Conservation (phyloP, 1,140 invertebrate species). For the Lepidurus packardi region DNA sequence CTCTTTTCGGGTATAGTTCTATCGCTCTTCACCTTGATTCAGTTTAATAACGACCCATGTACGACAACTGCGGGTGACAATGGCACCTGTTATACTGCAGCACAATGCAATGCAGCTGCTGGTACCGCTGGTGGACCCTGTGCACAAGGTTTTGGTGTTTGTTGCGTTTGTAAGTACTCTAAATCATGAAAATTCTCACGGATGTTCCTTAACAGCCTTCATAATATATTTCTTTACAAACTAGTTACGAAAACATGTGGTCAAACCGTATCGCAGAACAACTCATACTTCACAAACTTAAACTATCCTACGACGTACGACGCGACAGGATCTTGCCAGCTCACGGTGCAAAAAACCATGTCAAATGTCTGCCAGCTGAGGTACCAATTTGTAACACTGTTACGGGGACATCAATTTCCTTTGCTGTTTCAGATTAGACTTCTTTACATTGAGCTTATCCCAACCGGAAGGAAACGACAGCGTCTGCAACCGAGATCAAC, state of each 20-base stretch:
- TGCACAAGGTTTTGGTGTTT: conserved; percentile 66
- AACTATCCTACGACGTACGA: conserved; percentile 69
- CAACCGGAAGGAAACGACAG: conserved; percentile 68
- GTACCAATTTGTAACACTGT: conserved; percentile 44
- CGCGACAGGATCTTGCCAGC: conserved; percentile 70
- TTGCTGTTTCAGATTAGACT: conserved; percentile 60
- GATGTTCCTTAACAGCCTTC: background rate
- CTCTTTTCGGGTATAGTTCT: conserved; percentile 50
- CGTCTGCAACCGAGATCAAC: conserved; percentile 74
- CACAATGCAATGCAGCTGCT: conserved; percentile 59
- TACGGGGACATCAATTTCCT: background rate
- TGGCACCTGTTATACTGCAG: conserved; percentile 63
- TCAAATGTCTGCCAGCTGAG: conserved; percentile 74
- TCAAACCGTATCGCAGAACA: conserved; percentile 65
- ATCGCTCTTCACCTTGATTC: conserved; percentile 66
- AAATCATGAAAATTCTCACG: background rate
- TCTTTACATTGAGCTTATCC: conserved; percentile 63
- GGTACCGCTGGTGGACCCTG: conserved; percentile 66
- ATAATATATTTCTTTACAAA: conserved; percentile 32
- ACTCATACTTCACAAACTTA: conserved; percentile 74
- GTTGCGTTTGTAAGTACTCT: conserved; percentile 61
- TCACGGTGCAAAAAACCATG: conserved; percentile 67
- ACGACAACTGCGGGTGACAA: conserved; percentile 62
- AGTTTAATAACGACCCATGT: conserved; percentile 63
- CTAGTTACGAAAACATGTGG: conserved; percentile 70